Base-by-base conservation (phyloP, 2,888 invertebrate genomes). In the Cantharis flavilabris region DNA sequence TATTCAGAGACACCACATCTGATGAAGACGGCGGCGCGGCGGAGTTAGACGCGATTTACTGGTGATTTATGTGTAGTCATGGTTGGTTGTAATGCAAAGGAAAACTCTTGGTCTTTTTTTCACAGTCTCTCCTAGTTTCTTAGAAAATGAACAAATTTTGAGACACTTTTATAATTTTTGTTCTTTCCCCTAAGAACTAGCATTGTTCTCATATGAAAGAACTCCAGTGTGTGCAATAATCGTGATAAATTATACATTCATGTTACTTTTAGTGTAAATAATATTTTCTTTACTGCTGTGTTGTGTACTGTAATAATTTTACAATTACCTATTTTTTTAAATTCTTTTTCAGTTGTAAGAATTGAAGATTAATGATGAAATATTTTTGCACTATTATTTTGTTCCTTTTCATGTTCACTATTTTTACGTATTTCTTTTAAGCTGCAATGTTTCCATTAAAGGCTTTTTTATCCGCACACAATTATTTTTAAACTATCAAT, bases 21-120 rank as follows among this genome's bases (percentile, higher is more conserved):
- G 72, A 77, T 75, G 74, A 77, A 77, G 77, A 69, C 77, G 77
- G 72, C 77, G 77, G 72, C 69, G 72, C 77, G 77, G 72, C 69
- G 74, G 77, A 75, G 77, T 77, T 77, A 77, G 70, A 77, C 72
- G 75, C 77, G 77, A 77, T 77, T 77, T 75, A 69, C 72, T 74
- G 72, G 74, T 77, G 75, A 77, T 77, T 77, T 77, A 77, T 77
- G 77, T 72, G 72, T 65, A 71, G 64, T 72, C 72, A 71, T 69
- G 77, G 75, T 72, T 74, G 71, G 28, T 70, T 76, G 64, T 64
- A 71, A 64, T 67, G 49, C 69, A 69, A 72, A 73, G 74, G 72
- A 77, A 70, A 69, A 69, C 74, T 70, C 13, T 77, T 77, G 75
- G 77, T 75, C 71, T 71, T 71, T 23, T 70, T 70, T 63, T n/a